Evolutionary conservation across 2,888 invertebrate species (phyloP).

Genomic region (Atherix ibis): DNA sequence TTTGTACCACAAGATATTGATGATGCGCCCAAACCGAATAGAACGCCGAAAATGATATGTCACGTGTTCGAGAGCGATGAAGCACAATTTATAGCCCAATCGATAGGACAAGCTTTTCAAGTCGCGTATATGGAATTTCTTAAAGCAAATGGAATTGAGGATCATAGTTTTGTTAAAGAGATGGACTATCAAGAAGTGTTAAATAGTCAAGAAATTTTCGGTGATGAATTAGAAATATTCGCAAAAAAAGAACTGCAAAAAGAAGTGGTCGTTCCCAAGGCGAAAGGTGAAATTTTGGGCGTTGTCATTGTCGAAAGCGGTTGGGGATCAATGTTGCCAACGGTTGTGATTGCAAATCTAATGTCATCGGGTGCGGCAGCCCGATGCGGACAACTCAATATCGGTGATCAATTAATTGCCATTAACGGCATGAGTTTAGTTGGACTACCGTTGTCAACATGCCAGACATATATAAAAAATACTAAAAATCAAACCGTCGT

Average conservation of each 20-base stretch:
- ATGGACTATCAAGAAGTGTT: conserved; percentile 99
- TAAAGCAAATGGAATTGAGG: conserved; percentile 98
- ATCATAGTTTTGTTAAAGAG: conserved; percentile 96
- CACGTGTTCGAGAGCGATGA: conserved; percentile 99
- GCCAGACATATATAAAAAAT: conserved; percentile 98
- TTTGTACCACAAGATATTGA: conserved; percentile 80
- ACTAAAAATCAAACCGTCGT: conserved; percentile 97
- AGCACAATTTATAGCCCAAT: conserved; percentile 98
- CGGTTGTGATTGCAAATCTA: conserved; percentile 96
- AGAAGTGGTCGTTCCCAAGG: conserved; percentile 96
- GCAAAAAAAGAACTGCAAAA: conserved; percentile 96
- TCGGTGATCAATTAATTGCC: conserved; percentile 98
- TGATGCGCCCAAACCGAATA: conserved; percentile 47
- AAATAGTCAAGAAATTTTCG: conserved; percentile 98
- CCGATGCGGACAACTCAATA: conserved; percentile 93
- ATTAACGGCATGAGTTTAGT: conserved; percentile 98
- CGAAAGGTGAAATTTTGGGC: conserved; percentile 93
- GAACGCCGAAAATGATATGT: conserved; percentile 96
- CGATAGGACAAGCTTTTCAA: conserved; percentile 98
- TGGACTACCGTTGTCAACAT: conserved; percentile 91
- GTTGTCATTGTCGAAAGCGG: conserved; percentile 99
- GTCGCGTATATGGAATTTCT: conserved; percentile 99
- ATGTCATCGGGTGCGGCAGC: conserved; percentile 95
- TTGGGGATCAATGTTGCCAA: conserved; percentile 99
- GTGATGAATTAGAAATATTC: conserved; percentile 97